Conservation (phyloP, 2,113 vertebrate species). For the Pelecanoides urinatrix region DNA sequence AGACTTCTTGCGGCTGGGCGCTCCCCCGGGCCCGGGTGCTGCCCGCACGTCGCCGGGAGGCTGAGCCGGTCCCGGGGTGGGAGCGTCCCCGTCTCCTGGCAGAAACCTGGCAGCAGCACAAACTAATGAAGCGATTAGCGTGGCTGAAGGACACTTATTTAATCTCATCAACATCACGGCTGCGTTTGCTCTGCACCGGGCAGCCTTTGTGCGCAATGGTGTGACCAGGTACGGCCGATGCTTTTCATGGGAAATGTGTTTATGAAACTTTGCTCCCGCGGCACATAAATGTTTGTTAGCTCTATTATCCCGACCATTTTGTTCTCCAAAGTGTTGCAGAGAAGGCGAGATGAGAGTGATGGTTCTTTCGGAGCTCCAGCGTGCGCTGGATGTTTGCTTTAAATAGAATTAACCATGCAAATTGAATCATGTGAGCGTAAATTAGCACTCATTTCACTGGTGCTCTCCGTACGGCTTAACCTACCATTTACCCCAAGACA, state of each 20-base stretch:
- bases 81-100: neutral
- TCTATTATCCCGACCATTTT: neutral
- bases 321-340: neutral
- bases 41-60: neutral
- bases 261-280: neutral
- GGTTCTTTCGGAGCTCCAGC: neutral
- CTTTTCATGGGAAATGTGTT: neutral
- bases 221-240: rapidly evolving
- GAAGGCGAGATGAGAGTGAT: neutral
- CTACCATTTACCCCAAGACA: constrained; percentile 47
- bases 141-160: neutral
- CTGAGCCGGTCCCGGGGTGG: neutral
- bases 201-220: rapidly evolving
- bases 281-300: neutral
- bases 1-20: neutral
- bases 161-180: neutral
- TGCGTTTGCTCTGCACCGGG: neutral
- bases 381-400: constrained; percentile 27
- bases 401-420: constrained; percentile 43
- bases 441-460: neutral
- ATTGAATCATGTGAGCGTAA: neutral
- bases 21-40: no score
- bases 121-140: rapidly evolving
- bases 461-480: constrained; percentile 2
- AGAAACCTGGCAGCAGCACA: neutral